Evolutionary conservation across 1,140 invertebrate genomes (phyloP), one percentile per base, ranked within the genome.

Genomic region (Tetramorium alpestre): DNA sequence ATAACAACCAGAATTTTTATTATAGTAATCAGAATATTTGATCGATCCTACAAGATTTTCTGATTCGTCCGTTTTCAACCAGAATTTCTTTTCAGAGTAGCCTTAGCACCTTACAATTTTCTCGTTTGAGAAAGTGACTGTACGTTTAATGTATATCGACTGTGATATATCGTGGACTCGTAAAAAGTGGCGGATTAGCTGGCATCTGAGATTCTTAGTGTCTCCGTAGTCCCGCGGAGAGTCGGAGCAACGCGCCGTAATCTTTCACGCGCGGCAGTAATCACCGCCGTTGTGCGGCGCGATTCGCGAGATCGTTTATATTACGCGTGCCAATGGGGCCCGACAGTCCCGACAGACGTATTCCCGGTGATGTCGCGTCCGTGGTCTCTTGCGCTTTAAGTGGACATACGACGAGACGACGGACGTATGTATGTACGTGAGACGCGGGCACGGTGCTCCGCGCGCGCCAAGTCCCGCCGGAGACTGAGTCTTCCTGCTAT

Each of bases 271-370:
- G 41, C 51, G 51, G 60, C 56, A 41, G 62, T 89, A 90, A 90
- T 89, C 88, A 90, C 75, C 85, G 69, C 60, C 84, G 82, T 89
- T 90, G 76, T 75, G 78, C 64, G 82, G 44, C 82, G 60, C 73
- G 62, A 72, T 49, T 64, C 28, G 86, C 80, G 88, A 49, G 87
- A 60, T 88, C 89, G 88, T 89, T 84, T 75, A 82, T 73, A 87
- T 90, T 72, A 60, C 56, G 60, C 72, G 81, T 80, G 86, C 72
- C 89, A 73, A 91, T 87, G 89, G 89, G 84, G 84, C 56, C 38
- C 77, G 89, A 90, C 90, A 91, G 90, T 0, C 72, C 65, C 76
- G 90, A 90, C 90, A 87, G 89, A 88, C 11, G 2, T 72, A 76
- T 90, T 81, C 64, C 33, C 62, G 65, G 62, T 10, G 33, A 47